Evolutionary conservation across 2,797 vertebrate species (phyloP).

Genomic region (Tolypeutes matacus): DNA sequence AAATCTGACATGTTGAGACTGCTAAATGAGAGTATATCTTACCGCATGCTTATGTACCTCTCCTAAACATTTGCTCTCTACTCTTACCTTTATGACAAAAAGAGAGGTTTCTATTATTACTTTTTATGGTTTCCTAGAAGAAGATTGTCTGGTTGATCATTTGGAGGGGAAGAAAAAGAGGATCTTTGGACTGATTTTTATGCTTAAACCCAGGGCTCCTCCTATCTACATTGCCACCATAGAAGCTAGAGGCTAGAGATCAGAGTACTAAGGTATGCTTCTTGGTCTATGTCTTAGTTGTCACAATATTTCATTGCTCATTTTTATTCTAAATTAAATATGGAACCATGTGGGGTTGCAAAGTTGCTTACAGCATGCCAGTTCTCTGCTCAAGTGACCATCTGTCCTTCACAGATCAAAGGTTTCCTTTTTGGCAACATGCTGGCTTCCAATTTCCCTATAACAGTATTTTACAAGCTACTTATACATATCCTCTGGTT

Average conservation of each 20-base stretch:
- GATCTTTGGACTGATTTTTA: neutral
- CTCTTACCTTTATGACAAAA: neutral
- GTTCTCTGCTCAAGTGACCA: neutral
- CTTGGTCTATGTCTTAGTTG: neutral
- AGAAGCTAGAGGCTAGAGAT: neutral
- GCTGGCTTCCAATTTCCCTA: neutral
- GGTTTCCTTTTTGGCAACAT: neutral
- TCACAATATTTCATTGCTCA: neutral
- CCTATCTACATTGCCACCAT: neutral
- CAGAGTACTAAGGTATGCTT: neutral
- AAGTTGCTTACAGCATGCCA: neutral
- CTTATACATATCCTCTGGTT: neutral
- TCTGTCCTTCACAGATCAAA: neutral
- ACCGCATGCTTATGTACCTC: neutral
- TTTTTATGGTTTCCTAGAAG: neutral
- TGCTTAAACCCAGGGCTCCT: neutral
- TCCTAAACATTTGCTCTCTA: neutral
- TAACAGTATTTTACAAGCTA: neutral
- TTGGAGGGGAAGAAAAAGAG: neutral
- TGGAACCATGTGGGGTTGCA: no score
- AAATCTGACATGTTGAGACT: neutral
- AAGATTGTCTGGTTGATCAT: neutral
- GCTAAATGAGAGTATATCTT: neutral
- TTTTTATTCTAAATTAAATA: constrained; percentile 8
- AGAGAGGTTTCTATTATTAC: neutral